Conservation (phyloP, 2,113 vertebrate genomes). For the Amblyornis subalaris region DNA sequence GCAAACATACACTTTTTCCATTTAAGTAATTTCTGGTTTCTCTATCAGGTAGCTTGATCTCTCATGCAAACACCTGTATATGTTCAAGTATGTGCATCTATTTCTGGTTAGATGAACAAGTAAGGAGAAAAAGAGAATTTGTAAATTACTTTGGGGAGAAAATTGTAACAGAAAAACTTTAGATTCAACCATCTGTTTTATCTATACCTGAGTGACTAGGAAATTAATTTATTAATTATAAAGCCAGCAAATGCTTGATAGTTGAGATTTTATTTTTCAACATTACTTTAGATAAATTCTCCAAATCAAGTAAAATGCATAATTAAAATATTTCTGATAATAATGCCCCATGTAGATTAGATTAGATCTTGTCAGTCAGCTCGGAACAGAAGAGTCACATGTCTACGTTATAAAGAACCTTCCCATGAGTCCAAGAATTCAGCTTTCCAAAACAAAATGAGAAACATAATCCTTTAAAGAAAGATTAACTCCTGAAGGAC, state of each 20-base stretch:
- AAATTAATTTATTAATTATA: background rate
- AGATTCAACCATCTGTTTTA: background rate
- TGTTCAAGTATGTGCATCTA: background rate
- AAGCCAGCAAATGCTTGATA: background rate
- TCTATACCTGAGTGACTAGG: background rate
- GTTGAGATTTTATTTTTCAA: background rate
- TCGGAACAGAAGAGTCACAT: background rate
- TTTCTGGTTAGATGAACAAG: background rate
- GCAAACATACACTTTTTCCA: background rate
- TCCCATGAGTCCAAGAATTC: background rate
- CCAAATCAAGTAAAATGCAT: background rate
- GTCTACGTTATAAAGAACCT: background rate
- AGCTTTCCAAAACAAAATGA: constrained; percentile 20
- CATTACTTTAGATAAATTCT: background rate
- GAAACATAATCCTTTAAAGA: background rate
- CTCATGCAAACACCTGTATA: background rate
- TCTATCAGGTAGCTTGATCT: background rate
- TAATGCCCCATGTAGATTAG: background rate
- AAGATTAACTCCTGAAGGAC: background rate
- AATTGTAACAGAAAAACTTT: background rate
- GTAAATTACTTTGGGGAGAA: background rate
- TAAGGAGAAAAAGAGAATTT: background rate
- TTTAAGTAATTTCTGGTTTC: background rate
- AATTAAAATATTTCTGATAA: background rate
- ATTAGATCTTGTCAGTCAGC: background rate